Evolutionary conservation across 2,797 vertebrate genomes (phyloP).

Genomic region (Enteromius radiatus): DNA sequence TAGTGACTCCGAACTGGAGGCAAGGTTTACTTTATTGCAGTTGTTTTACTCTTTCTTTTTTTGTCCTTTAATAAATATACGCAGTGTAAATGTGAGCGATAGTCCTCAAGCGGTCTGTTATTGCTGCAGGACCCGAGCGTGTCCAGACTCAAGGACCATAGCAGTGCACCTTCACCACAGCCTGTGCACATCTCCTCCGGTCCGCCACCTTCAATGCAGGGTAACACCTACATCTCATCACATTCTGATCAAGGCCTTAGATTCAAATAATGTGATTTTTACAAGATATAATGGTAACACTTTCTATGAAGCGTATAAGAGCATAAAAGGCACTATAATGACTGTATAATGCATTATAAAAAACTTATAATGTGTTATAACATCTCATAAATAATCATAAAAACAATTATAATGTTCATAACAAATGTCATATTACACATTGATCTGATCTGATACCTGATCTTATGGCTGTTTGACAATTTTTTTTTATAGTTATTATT

Average conservation of each 20-base stretch:
- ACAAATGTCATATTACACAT: no score
- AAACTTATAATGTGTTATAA: no score
- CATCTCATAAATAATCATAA: no score
- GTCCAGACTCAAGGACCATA: slow-evolving; percentile 70
- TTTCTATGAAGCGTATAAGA: no score
- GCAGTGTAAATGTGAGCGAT: not conserved
- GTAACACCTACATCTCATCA: slow-evolving; percentile 58
- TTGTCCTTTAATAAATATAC: not conserved
- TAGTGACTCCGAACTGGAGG: slow-evolving; percentile 94
- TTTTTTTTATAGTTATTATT: no score
- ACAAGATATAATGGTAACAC: not conserved
- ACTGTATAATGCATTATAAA: no score
- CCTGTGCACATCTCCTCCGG: slow-evolving; percentile 70
- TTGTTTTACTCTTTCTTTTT: not conserved
- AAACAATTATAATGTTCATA: no score
- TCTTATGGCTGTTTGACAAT: no score
- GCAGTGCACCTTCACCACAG: slow-evolving; percentile 67
- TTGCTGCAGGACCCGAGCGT: slow-evolving; percentile 79
- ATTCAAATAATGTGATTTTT: not conserved
- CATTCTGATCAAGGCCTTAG: not conserved
- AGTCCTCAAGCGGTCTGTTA: not conserved
- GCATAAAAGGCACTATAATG: no score
- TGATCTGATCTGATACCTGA: no score
- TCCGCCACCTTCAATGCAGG: slow-evolving; percentile 64
- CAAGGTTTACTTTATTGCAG: slow-evolving; percentile 57